phyloP scores from a whole-genome alignment of 1,140 invertebrate species.

The Platorchestia sp. region DNA sequence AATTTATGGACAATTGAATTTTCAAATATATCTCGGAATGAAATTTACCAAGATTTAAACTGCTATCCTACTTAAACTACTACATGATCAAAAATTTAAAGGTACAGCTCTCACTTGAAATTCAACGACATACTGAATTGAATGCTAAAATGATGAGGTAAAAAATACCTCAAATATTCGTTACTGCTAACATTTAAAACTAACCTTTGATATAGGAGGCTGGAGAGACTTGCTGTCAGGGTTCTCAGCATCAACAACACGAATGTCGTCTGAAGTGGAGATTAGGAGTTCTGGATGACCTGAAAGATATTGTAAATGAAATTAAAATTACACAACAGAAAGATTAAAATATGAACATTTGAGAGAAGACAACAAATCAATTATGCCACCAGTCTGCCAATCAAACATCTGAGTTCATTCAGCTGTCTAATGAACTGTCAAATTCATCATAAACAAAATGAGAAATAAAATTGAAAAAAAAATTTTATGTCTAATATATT shows the following conservation, averaged over 20 bases:
- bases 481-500: too few species aligned
- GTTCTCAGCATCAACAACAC: constrained; percentile 25
- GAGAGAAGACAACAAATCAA: neutral
- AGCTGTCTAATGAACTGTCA: too few species aligned
- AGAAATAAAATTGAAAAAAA: too few species aligned
- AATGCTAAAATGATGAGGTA: neutral
- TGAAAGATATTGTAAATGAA: neutral
- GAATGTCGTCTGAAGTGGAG: neutral
- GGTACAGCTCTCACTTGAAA: too few species aligned
- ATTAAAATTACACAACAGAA: neutral
- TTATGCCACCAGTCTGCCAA: neutral
- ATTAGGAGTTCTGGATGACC: neutral
- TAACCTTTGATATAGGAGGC: constrained; percentile 9
- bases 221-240: neutral
- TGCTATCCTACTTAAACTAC: too few species aligned
- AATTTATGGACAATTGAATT: too few species aligned
- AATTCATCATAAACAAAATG: too few species aligned
- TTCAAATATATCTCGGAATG: too few species aligned
- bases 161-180: neutral
- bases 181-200: neutral
- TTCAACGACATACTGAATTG: neutral
- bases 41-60: too few species aligned
- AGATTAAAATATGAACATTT: neutral
- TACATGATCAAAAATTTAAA: too few species aligned
- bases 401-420: too few species aligned